These are phyloP conservation scores for Eilema depressum DNA, from an alignment of 2,888 invertebrate genomes.

Conservation along the genomic window DNA sequence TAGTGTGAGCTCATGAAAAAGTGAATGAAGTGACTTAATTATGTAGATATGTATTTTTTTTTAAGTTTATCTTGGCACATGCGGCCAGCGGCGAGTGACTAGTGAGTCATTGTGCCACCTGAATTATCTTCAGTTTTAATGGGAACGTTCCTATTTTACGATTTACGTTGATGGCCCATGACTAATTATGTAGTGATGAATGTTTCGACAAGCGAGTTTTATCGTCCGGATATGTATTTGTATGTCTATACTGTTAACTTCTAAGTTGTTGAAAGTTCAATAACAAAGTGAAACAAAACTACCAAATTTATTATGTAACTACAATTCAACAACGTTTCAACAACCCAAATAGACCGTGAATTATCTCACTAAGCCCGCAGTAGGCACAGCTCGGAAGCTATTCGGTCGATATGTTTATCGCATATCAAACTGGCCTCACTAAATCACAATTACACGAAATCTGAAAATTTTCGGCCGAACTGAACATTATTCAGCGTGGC, in stretches of 20 bases:
- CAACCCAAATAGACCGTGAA: slow-evolving; percentile 7
- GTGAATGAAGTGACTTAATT: too few species aligned
- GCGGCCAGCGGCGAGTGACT: slow-evolving; percentile 24
- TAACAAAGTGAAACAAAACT: background rate
- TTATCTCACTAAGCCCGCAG: slow-evolving; percentile 6
- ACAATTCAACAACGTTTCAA: background rate
- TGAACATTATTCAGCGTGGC: slow-evolving; percentile 74
- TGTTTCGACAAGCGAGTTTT: slow-evolving; percentile 49
- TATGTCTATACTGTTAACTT: too few species aligned
- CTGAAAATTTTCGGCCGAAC: slow-evolving; percentile 76
- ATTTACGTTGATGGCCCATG: slow-evolving; percentile 67
- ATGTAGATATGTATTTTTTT: too few species aligned
- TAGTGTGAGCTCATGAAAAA: too few species aligned
- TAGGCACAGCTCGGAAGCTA: slow-evolving; percentile 22
- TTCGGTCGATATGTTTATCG: slow-evolving; percentile 76
- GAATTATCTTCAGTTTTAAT: slow-evolving; percentile 70
- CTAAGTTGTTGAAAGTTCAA: background rate
- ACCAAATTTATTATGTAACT: too few species aligned
- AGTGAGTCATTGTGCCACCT: slow-evolving; percentile 73
- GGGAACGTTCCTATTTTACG: slow-evolving; percentile 65
- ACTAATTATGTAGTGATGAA: slow-evolving; percentile 68
- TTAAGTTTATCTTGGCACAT: slow-evolving; percentile 67
- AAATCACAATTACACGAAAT: slow-evolving; percentile 83
- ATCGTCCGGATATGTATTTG: slow-evolving; percentile 37
- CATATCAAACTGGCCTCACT: slow-evolving; percentile 75